Base-by-base conservation (phyloP, 1,140 invertebrate species). In the Brachionus paranguensis region DNA sequence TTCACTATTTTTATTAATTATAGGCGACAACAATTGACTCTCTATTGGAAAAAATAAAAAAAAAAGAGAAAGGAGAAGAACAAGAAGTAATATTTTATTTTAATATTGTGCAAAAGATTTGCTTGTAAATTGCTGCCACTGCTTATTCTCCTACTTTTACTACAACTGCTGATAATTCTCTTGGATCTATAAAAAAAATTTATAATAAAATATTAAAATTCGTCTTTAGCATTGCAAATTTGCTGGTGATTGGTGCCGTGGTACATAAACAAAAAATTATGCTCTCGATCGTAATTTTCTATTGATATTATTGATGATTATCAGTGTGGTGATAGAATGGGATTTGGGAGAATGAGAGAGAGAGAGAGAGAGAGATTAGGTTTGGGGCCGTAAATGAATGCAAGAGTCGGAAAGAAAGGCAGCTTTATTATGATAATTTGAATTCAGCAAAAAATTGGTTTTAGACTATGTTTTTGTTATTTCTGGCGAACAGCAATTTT, bases 151-250 rank as follows among this genome's bases (percentile, higher is more conserved):
- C 33, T 68, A 68, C 65, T 68, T 33, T 68, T 72, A 43, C 37
- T 72, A 72, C 68, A 43, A 43, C 68, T 72, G 68, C 29, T 72
- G 68, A 37, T 72, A 43, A 68, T 68, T 68, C 12, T 41, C 24
- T 68, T 33, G 12, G 33, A 33, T 68, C 33, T 33, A 68, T 37
- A 17, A 68, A 64, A 29, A 33, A 29, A 68, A 68, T 68, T 68
- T 43, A 72, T 72, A 72, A 72, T 72, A 72, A 72, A 41, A 72
- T 72, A 72, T 72, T 72, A 72, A 72, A 72, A 72, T 72, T 72
- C 37, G 11, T 20, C 37, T 20, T 41, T 20, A 20, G 17, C 17
- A 41, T 72, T 24, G 47, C 53, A 14, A 72, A 72, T 72, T 41
- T 72, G 27, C 17, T 41, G 41, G 17, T 43, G 68, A 72, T 72